Conservation (phyloP, 2,113 vertebrate genomes). For the Neolamprologus sp. region DNA sequence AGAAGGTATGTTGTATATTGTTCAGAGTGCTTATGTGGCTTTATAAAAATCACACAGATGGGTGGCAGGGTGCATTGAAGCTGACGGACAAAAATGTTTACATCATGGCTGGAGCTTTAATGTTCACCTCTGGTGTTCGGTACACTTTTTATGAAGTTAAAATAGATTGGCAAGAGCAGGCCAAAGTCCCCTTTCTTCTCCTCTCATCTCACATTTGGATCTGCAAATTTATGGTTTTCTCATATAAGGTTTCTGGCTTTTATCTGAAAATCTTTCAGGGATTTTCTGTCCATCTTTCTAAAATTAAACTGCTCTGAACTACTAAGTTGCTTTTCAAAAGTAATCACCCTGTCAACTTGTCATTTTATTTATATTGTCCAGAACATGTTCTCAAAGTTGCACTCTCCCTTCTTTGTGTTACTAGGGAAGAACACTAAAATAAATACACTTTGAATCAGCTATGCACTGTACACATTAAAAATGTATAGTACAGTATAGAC, state of each 20-base stretch:
- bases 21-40: neutral
- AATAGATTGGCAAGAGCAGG: neutral
- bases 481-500: neutral
- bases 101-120: neutral
- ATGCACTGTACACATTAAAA: neutral
- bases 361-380: neutral
- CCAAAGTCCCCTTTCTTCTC: neutral
- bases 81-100: neutral
- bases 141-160: neutral
- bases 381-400: neutral
- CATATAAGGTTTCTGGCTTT: neutral
- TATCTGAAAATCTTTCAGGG: neutral
- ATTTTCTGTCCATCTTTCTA: neutral
- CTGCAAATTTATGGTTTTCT: neutral
- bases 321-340: neutral
- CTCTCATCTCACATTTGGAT: neutral
- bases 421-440: neutral
- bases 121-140: neutral
- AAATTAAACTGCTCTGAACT: neutral
- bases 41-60: conserved; percentile 22
- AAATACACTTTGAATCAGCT: neutral
- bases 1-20: neutral
- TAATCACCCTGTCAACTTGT: neutral
- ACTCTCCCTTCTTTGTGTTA: neutral
- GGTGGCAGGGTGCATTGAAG: neutral